phyloP scores from a whole-genome alignment of 2,113 vertebrate genomes.

The Platycercus adscitus region DNA sequence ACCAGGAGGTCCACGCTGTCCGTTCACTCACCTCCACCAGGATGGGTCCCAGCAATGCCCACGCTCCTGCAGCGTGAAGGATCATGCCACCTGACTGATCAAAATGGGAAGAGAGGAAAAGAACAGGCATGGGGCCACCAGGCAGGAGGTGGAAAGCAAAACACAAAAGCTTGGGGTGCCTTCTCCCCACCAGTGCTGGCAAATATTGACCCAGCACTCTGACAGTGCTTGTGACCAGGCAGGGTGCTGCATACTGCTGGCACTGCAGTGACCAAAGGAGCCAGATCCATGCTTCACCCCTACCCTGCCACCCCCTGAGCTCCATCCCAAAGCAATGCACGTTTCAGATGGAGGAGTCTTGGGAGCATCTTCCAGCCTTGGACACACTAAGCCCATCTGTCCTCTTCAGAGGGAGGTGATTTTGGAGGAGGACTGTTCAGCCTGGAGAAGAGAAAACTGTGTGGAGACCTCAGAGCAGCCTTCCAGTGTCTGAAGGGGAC shows the following conservation, averaged over 20 bases:
- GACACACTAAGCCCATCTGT: neutral
- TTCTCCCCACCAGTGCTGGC: neutral
- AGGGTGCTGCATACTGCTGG: neutral
- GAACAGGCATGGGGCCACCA: neutral
- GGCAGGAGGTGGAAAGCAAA: neutral
- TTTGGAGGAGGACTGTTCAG: neutral
- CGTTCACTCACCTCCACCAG: neutral
- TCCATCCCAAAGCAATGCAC: neutral
- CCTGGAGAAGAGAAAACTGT: too few relatives aligned
- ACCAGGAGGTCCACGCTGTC: neutral
- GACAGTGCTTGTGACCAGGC: neutral
- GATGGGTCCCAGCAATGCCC: neutral
- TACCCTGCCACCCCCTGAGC: neutral
- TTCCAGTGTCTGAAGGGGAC: too few relatives aligned
- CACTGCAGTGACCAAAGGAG: neutral
- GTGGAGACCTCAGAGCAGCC: too few relatives aligned
- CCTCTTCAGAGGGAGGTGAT: neutral
- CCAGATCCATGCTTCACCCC: rapidly evolving
- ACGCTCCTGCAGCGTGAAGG: rapidly evolving
- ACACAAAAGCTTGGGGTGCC: neutral
- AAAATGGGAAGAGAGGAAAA: neutral
- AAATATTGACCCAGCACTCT: neutral
- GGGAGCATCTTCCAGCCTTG: neutral
- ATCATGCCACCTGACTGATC: rapidly evolving
- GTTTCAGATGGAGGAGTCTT: neutral